Evolutionary conservation across 2,113 vertebrate genomes (phyloP).

Genomic region (Scytalopus superciliaris): DNA sequence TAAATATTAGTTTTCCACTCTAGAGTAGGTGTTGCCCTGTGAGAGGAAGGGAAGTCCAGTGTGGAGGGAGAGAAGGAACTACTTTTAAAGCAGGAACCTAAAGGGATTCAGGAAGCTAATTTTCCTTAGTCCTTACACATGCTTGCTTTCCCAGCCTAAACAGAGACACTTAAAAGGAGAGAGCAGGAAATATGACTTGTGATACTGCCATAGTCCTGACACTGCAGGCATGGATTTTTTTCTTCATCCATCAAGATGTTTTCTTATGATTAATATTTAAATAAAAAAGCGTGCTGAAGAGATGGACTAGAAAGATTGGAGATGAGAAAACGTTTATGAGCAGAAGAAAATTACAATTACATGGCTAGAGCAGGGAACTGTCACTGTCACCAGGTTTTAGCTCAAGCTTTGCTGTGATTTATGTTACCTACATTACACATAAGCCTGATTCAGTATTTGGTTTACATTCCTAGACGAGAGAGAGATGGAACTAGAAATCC

Average conservation of each 20-base stretch:
- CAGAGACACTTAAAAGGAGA: neutral
- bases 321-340: neutral
- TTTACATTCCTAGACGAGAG: neutral
- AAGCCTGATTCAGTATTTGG: neutral
- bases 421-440: neutral
- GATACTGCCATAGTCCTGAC: neutral
- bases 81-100: neutral
- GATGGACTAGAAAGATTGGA: neutral
- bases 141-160: neutral
- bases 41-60: neutral
- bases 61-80: neutral
- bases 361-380: neutral
- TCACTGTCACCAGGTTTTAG: conserved; percentile 1
- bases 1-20: neutral
- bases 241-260: neutral
- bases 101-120: neutral
- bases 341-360: neutral
- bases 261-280: neutral
- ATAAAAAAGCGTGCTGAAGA: neutral
- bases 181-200: neutral
- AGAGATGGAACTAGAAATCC: neutral
- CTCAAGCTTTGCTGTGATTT: conserved; percentile 6
- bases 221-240: neutral
- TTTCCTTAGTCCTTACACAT: neutral
- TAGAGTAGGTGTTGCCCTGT: neutral